A percentile compares a stretch with the other conserved stretches of the same genome.
Evolutionary conservation across 2,888 invertebrate genomes (phyloP).

Genomic region (Clepsis dumicolana): DNA sequence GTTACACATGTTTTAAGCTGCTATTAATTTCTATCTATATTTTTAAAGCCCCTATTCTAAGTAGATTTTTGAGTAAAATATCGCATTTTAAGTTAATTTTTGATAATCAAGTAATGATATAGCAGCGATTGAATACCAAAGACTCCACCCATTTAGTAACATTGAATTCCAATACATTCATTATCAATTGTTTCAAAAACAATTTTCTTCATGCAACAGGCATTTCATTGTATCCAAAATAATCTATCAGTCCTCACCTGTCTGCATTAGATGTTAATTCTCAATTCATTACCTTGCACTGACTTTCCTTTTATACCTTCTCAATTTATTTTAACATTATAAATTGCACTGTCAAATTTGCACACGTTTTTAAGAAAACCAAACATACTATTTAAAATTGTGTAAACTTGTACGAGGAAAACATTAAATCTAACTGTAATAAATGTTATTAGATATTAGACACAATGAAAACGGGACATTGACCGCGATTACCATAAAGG

Average conservation of each 20-base stretch:
- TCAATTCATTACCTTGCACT: not conserved
- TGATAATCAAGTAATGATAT: not conserved
- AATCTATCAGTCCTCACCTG: constrained; percentile 41
- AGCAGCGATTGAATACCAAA: not conserved
- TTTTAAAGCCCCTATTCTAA: not conserved
- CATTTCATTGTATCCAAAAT: constrained; percentile 32
- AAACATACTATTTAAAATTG: too few relatives aligned
- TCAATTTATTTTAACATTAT: too few relatives aligned
- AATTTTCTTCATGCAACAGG: constrained; percentile 10
- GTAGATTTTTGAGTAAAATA: not conserved
- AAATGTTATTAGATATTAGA: too few relatives aligned
- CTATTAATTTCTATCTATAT: not conserved
- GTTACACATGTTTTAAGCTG: constrained; percentile 7
- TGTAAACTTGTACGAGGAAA: too few relatives aligned
- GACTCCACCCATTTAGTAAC: not conserved
- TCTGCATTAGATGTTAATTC: not conserved
- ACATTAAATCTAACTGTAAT: too few relatives aligned
- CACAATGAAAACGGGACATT: too few relatives aligned
- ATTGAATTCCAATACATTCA: not conserved
- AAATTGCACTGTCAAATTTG: too few relatives aligned
- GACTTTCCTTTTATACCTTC: too few relatives aligned
- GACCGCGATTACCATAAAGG: too few relatives aligned
- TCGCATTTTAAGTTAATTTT: not conserved
- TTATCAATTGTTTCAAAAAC: not conserved
- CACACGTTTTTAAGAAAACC: too few relatives aligned